Evolutionary conservation across 2,797 vertebrate species (phyloP).

Genomic region (Caiman crocodilus): DNA sequence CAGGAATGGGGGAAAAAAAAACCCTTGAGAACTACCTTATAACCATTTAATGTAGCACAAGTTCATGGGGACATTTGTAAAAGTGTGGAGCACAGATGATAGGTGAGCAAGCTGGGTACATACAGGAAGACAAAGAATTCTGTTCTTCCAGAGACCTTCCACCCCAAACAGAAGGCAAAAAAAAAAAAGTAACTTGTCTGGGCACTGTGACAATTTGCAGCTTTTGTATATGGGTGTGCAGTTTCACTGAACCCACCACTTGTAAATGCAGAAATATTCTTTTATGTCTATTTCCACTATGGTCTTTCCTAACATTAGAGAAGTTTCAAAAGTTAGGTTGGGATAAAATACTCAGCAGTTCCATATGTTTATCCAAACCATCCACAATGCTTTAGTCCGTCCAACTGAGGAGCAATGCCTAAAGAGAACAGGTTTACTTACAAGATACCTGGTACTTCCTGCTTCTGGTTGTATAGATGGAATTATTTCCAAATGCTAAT

Average conservation of each 20-base stretch:
- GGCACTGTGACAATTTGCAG: conserved; percentile 77
- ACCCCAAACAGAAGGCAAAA: conserved; percentile 66
- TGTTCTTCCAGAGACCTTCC: conserved; percentile 72
- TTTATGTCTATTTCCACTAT: conserved; percentile 54
- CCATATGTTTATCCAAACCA: conserved; percentile 46
- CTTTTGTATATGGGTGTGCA: conserved; percentile 71
- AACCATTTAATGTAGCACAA: conserved; percentile 9
- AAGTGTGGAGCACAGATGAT: conserved; percentile 26
- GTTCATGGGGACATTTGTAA: neutral
- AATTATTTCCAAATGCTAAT: neutral
- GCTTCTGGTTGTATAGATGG: conserved; percentile 4
- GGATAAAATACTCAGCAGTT: conserved; percentile 27
- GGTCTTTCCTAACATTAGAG: conserved; percentile 41
- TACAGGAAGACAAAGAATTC: conserved; percentile 36
- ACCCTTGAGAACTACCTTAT: neutral
- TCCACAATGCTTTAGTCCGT: conserved; percentile 19
- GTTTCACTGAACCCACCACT: conserved; percentile 58
- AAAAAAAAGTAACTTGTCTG: conserved; percentile 74
- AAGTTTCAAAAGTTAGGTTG: conserved; percentile 32
- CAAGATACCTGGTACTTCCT: neutral
- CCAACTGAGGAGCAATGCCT: conserved; percentile 27
- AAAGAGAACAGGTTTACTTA: neutral
- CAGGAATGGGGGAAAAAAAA: neutral
- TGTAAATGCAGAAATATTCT: conserved; percentile 59
- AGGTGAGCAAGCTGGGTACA: conserved; percentile 26